phyloP scores from a whole-genome alignment of 2,113 vertebrate species.

The Chaetodon trifascialis region DNA sequence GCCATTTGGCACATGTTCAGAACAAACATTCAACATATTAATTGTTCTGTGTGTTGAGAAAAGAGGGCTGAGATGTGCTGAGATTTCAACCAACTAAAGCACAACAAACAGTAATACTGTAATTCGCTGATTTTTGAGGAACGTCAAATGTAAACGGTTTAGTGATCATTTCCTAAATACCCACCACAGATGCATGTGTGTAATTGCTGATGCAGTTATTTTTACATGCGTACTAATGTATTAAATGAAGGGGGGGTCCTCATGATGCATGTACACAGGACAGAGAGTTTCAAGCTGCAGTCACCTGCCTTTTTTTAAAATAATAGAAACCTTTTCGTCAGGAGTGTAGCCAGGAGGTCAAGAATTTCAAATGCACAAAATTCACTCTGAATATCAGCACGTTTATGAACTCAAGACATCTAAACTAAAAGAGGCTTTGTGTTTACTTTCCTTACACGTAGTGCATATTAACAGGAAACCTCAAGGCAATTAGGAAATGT shows the following conservation, averaged over 20 bases:
- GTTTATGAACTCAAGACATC: not conserved
- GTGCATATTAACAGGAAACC: not conserved
- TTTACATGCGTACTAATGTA: not conserved
- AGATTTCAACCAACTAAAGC: not conserved
- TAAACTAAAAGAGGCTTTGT: not conserved
- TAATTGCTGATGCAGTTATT: not conserved
- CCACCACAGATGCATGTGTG: not conserved
- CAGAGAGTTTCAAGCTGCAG: not conserved
- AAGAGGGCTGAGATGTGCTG: not conserved
- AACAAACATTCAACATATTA: not conserved
- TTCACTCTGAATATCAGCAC: not conserved
- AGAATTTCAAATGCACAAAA: not conserved
- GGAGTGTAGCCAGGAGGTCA: not conserved
- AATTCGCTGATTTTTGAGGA: not conserved
- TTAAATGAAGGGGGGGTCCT: not conserved
- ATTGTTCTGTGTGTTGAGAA: not conserved
- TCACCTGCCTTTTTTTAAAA: not conserved
- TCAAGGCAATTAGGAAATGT: not conserved
- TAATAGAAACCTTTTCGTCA: not conserved
- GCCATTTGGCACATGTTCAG: not conserved
- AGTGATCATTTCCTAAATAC: not conserved
- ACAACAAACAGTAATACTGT: not conserved
- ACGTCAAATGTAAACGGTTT: not conserved
- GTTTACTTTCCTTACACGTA: not conserved
- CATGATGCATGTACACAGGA: not conserved